phyloP scores from a whole-genome alignment of 1,140 invertebrate genomes.

The Diuraphis noxia region DNA sequence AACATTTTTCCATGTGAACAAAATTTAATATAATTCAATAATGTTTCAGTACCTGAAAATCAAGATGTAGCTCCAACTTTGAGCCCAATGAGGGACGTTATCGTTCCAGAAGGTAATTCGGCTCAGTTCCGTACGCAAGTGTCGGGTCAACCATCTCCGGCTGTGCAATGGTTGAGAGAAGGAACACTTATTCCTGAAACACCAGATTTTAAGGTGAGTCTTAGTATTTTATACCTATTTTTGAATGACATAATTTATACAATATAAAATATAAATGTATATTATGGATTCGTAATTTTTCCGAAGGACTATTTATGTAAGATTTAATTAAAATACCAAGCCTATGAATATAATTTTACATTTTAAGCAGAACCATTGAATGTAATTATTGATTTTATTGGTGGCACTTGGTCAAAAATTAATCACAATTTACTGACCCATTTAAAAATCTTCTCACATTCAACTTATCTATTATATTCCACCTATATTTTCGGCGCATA shows the following conservation, averaged over 20 bases:
- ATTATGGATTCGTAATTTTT: neutral
- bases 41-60: constrained; percentile 71
- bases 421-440: no score
- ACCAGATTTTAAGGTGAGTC: constrained; percentile 84
- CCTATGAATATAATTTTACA: neutral
- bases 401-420: no score
- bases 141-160: constrained; percentile 78
- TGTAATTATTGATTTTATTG: neutral
- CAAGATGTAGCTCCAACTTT: constrained; percentile 77
- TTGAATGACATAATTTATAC: neutral
- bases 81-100: constrained; percentile 79
- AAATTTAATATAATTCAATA: neutral
- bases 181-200: constrained; percentile 86
- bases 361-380: neutral
- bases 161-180: constrained; percentile 87
- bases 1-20: neutral
- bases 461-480: no score
- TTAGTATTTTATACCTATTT: neutral
- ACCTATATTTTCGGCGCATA: no score
- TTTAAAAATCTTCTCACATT: no score
- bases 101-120: constrained; percentile 80
- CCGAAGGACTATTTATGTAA: neutral
- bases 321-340: neutral
- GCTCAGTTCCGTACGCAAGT: constrained; percentile 86
- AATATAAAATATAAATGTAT: neutral